Conservation (phyloP, 2,113 vertebrate species). For the Ia io region DNA sequence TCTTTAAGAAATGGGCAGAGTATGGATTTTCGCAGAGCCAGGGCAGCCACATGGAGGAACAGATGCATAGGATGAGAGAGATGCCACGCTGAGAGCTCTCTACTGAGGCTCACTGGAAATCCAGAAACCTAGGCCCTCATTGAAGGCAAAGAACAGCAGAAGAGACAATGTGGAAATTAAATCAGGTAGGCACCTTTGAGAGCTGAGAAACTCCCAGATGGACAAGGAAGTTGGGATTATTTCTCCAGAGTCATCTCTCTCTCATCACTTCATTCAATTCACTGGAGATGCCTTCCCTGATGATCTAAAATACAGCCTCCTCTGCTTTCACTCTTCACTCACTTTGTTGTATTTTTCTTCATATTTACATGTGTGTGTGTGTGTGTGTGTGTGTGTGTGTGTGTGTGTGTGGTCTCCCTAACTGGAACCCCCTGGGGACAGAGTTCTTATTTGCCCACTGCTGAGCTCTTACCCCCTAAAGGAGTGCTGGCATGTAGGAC, state of each 20-base stretch:
- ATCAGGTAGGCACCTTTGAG: background rate
- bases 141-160: background rate
- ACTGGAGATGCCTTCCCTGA: background rate
- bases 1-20: background rate
- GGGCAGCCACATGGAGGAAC: background rate
- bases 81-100: fast-evolving
- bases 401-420: background rate
- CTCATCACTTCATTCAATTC: background rate
- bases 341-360: background rate
- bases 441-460: background rate
- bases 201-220: background rate
- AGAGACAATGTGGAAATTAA: background rate
- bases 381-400: background rate
- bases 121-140: background rate
- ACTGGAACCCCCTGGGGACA: background rate
- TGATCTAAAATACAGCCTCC: background rate
- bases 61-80: background rate
- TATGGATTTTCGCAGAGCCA: background rate
- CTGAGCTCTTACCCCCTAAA: background rate
- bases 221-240: background rate
- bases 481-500: background rate
- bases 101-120: background rate
- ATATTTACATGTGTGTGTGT: background rate
- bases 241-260: background rate
- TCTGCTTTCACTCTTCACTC: background rate